phyloP scores from a whole-genome alignment of 2,113 vertebrate genomes.

The Tiliqua scincoides region DNA sequence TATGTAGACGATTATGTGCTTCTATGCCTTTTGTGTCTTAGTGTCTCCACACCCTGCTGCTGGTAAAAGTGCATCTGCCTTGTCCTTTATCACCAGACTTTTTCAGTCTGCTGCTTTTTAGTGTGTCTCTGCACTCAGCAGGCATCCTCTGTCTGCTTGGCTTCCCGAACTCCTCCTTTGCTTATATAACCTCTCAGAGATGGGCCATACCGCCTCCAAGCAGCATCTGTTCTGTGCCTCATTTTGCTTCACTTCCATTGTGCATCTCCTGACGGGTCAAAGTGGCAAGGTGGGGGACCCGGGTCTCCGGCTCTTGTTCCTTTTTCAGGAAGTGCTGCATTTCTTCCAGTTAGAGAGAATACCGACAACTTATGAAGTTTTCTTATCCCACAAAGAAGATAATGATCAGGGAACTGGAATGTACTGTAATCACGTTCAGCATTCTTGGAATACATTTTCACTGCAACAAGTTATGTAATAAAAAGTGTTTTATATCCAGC shows the following conservation, averaged over 20 bases:
- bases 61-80: neutral
- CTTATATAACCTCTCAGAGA: neutral
- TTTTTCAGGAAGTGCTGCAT: neutral
- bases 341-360: neutral
- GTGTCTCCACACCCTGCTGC: neutral
- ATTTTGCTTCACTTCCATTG: neutral
- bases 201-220: neutral
- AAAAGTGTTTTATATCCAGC: no score
- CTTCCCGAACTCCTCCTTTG: neutral
- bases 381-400: neutral
- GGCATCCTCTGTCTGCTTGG: neutral
- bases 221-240: neutral
- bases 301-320: neutral
- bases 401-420: neutral
- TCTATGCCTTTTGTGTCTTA: neutral
- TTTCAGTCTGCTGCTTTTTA: neutral
- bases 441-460: neutral
- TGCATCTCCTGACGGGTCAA: neutral
- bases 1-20: neutral
- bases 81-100: neutral
- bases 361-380: neutral
- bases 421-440: neutral
- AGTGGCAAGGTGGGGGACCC: neutral
- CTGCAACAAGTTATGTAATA: no score
- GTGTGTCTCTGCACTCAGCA: neutral